Evolutionary conservation across 2,797 vertebrate species (phyloP), one percentile per base, ranked within the genome.

Genomic region (Falco naumanni): DNA sequence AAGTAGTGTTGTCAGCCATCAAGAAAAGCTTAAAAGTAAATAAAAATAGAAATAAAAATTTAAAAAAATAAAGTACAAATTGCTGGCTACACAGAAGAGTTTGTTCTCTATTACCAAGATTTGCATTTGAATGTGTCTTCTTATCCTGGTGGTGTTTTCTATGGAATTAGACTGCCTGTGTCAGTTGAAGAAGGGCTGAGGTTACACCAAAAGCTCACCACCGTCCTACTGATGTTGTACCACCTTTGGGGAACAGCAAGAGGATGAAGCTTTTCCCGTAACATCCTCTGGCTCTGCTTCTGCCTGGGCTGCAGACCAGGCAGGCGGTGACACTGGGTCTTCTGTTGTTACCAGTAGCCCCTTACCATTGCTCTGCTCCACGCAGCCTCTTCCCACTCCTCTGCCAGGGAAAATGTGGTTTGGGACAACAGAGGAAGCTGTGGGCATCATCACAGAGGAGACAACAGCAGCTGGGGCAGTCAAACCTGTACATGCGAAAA

Each of bases 381-480:
- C 1, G 5, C 59, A 34, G 41, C 16, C 18, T 34, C 56, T 54
- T 34, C 48, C 3, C 4, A 13, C 48, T 9, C 39, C 25, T 61
- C n/a, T 48, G 41, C 34, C 24, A 3, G 28, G n/a, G 47, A 3
- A 45, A 8, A 12, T 3, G 9, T 0, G 3, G 26, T 7, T 53
- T 39, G 13, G 77, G 22, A 28, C 26, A 18, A 13, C 0, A 1
- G 14, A 21, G 21, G 26, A 22, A 20, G 34, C 45, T 50, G 34
- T 3, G 15, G 28, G 22, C 8, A 4, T 33, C 43, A 5, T 7
- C 1, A 2, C 60, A 33, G 45, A 64, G 51, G 16, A 50, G 43
- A 33, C 1, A 1, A 17, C 7, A 1, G 15, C 7, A 11, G 33
- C 26, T 6, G 3, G 34, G 11, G 33, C 1, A 5, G 28, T 59